Conservation (phyloP, 2,797 vertebrate genomes). For the Anguilla megastoma region DNA sequence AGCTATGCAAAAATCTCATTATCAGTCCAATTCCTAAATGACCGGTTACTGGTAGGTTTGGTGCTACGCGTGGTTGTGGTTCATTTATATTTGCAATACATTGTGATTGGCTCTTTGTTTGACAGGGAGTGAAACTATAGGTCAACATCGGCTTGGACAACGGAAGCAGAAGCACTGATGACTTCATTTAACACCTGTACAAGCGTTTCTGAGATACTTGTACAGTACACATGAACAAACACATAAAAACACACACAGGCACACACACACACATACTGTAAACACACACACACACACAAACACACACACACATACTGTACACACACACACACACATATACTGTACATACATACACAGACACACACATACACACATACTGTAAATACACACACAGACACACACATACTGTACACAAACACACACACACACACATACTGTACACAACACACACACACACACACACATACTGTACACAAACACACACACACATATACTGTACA, state of each 20-base stretch:
- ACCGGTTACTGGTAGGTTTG: background rate
- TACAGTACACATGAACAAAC: background rate
- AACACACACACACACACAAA: background rate
- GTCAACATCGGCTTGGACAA: background rate
- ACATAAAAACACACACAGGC: conserved; percentile 1
- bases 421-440: background rate
- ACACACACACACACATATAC: conserved; percentile 9
- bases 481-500: background rate
- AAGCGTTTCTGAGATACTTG: background rate
- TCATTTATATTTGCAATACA: background rate
- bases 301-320: background rate
- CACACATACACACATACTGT: background rate
- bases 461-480: background rate
- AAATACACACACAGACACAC: background rate
- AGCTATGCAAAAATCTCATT: background rate
- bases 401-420: background rate
- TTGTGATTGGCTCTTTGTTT: no score
- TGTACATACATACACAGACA: no score
- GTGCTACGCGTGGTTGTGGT: background rate
- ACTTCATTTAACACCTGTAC: background rate
- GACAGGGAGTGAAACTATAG: background rate
- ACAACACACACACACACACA: background rate
- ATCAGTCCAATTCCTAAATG: background rate
- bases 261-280: conserved; percentile 4
- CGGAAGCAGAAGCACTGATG: no score